Evolutionary conservation across 2,797 vertebrate species (phyloP).

Genomic region (Melanotaenia nigrans): DNA sequence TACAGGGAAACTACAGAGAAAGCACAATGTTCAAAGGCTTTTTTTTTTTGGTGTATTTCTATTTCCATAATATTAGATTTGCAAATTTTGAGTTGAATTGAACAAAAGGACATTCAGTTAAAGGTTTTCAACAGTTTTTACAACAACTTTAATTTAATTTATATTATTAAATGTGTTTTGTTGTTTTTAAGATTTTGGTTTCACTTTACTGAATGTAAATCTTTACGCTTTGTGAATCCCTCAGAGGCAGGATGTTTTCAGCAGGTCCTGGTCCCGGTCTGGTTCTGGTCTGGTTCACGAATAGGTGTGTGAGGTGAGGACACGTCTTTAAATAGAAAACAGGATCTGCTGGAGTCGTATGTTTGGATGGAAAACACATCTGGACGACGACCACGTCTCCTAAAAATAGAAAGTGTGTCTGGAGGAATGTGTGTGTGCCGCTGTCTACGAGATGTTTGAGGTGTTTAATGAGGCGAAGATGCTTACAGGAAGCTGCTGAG

Average conservation of each 20-base stretch:
- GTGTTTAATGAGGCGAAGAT: conserved; percentile 52
- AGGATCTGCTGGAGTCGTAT: conserved; percentile 53
- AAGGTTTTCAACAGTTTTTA: too few relatives aligned
- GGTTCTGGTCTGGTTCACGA: conserved; percentile 20
- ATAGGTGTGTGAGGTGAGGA: conserved; percentile 45
- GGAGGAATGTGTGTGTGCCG: conserved; percentile 18
- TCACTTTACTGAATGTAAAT: too few relatives aligned
- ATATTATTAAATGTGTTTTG: too few relatives aligned
- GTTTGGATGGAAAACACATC: conserved; percentile 62
- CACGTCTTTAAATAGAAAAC: conserved; percentile 43
- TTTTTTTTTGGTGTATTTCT: too few relatives aligned
- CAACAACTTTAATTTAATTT: too few relatives aligned
- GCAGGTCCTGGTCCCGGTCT: background rate
- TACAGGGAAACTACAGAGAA: too few relatives aligned
- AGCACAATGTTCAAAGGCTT: too few relatives aligned
- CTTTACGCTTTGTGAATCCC: too few relatives aligned
- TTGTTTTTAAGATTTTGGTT: too few relatives aligned
- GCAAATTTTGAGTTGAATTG: too few relatives aligned
- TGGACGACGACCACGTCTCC: conserved; percentile 46
- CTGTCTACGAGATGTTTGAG: conserved; percentile 46
- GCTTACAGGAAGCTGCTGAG: conserved; percentile 12
- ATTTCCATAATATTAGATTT: too few relatives aligned
- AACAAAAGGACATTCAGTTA: too few relatives aligned
- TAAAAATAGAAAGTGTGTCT: conserved; percentile 68
- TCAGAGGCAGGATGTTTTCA: conserved; percentile 6